Conservation (phyloP, 1,140 invertebrate species). For the Drosophila ohnishii region DNA sequence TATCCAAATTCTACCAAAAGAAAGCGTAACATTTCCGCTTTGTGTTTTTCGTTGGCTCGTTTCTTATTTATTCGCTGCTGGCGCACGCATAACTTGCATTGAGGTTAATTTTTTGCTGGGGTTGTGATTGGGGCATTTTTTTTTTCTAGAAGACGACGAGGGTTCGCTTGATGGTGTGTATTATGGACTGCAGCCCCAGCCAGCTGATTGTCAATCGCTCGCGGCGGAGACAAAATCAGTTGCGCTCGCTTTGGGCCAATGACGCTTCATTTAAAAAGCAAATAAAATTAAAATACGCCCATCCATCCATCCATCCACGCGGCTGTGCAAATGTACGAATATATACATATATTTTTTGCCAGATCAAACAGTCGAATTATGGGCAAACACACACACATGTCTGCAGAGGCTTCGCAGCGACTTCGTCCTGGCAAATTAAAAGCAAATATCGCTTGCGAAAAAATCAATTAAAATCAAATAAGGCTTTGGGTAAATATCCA, state of each 20-base stretch:
- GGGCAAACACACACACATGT: conserved; percentile 53
- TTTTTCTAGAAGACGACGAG: not conserved
- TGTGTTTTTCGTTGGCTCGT: conserved; percentile 30
- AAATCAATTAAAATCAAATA: conserved; percentile 81
- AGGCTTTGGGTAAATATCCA: conserved; percentile 77
- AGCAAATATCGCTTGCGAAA: conserved; percentile 68
- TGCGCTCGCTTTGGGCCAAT: conserved; percentile 56
- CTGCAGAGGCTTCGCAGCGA: conserved; percentile 32
- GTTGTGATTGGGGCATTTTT: conserved; percentile 30
- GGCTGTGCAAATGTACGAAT: conserved; percentile 16
- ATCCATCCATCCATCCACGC: not conserved
- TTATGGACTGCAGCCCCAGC: conserved; percentile 50
- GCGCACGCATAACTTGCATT: conserved; percentile 74
- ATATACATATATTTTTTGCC: conserved; percentile 30
- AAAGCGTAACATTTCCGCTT: conserved; percentile 26
- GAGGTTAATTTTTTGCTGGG: conserved; percentile 71
- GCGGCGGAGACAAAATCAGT: conserved; percentile 70
- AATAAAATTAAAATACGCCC: conserved; percentile 79
- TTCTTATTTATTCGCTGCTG: conserved; percentile 59
- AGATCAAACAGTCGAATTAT: conserved; percentile 72
- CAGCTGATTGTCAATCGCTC: conserved; percentile 70
- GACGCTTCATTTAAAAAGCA: conserved; percentile 79
- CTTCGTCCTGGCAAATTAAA: conserved; percentile 69
- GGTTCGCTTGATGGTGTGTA: conserved; percentile 3
- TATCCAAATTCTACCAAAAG: not conserved